These are phyloP conservation scores for Hemiscyllium ocellatum DNA, from an alignment of 2,113 vertebrate species.

Conservation along the genomic window DNA sequence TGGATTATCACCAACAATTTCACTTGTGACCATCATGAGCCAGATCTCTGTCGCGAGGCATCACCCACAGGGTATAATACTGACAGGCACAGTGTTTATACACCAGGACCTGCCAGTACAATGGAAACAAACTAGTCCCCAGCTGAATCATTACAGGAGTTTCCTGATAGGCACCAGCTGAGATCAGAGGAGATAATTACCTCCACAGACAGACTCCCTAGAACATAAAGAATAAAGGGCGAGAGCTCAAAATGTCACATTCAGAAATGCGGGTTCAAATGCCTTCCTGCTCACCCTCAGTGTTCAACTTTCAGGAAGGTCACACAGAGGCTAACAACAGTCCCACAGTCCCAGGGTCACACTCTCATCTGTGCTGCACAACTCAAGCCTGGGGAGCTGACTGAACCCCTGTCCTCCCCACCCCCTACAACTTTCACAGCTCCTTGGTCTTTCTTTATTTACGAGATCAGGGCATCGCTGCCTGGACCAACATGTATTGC, in stretches of 20 bases:
- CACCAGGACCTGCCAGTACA: neutral
- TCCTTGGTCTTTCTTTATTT: neutral
- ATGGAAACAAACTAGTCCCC: slow-evolving; percentile 30
- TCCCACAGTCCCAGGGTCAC: neutral
- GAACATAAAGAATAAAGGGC: neutral
- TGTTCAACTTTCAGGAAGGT: neutral
- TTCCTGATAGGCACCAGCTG: slow-evolving; percentile 16
- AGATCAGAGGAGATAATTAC: slow-evolving; percentile 26
- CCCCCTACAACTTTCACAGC: neutral
- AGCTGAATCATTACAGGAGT: slow-evolving; percentile 26
- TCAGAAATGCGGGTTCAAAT: neutral
- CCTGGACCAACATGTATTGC: no score
- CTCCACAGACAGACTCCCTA: neutral
- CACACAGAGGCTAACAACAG: neutral
- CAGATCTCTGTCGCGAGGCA: neutral
- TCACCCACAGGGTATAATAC: neutral
- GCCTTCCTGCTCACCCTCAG: neutral
- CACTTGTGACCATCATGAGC: neutral
- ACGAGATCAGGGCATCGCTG: no score
- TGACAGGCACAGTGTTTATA: slow-evolving; percentile 2
- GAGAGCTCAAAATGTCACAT: neutral
- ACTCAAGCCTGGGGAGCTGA: no score
- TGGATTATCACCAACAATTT: neutral
- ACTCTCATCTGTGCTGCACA: neutral
- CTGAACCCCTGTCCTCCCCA: no score